phyloP scores from a whole-genome alignment of 2,888 invertebrate species.

The Autographa gamma region DNA sequence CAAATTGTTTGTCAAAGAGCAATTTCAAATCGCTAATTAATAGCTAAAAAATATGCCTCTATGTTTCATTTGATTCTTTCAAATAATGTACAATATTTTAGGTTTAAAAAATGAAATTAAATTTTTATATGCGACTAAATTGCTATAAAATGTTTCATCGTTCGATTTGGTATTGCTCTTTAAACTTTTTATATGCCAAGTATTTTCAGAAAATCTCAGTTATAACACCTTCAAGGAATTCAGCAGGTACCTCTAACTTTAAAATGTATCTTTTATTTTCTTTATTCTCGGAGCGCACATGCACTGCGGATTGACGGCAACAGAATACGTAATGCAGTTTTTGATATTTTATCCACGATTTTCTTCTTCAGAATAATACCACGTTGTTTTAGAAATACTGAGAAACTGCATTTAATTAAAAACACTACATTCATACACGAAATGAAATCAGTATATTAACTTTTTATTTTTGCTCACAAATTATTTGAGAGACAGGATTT shows the following conservation, averaged over 20 bases:
- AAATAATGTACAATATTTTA: too few species aligned
- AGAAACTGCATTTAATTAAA: background rate
- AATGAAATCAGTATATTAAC: too few species aligned
- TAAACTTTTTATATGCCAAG: conserved; percentile 32
- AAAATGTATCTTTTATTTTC: conserved; percentile 1
- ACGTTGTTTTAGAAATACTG: background rate
- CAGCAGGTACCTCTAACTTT: background rate
- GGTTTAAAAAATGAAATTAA: too few species aligned
- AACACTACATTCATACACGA: too few species aligned
- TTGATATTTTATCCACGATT: conserved; percentile 1
- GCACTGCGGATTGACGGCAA: conserved; percentile 1
- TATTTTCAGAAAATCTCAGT: background rate
- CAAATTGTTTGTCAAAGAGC: background rate
- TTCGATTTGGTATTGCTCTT: conserved; percentile 15
- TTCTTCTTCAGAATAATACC: background rate
- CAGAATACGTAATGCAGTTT: background rate
- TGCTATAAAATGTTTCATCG: too few species aligned
- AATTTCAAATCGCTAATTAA: too few species aligned
- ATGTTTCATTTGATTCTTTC: too few species aligned
- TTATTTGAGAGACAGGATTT: too few species aligned
- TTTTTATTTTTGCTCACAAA: too few species aligned
- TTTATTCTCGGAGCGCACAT: background rate
- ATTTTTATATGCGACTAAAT: too few species aligned
- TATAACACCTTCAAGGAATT: background rate
- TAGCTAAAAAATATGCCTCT: too few species aligned